Percentiles rank a stretch among this genome's conserved stretches.
These are phyloP conservation scores for Agelaius tricolor DNA, from an alignment of 2,113 vertebrate species.

Conservation along the genomic window DNA sequence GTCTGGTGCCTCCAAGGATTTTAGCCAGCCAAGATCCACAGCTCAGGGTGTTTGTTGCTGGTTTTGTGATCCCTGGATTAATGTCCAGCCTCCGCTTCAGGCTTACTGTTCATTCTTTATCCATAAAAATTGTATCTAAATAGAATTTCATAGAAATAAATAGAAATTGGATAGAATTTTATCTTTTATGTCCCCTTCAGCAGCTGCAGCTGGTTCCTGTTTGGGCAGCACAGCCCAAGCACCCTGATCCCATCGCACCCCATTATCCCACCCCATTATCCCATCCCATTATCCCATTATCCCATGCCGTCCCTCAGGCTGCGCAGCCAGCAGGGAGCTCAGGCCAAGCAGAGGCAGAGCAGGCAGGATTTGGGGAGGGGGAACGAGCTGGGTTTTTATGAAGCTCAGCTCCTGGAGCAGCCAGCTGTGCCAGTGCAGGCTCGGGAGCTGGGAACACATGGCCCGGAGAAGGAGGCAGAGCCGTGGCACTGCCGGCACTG, in stretches of 20 bases:
- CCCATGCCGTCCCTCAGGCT: neutral
- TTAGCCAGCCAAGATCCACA: neutral
- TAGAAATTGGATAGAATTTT: neutral
- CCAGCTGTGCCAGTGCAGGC: slow-evolving; percentile 39
- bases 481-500: neutral
- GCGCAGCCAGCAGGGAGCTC: neutral
- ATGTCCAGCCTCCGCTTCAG: neutral
- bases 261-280: no score
- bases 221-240: neutral
- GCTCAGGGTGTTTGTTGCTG: neutral
- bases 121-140: neutral
- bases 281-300: no score
- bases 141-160: neutral
- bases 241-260: neutral
- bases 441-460: slow-evolving; percentile 59
- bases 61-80: neutral
- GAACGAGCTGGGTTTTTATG: neutral
- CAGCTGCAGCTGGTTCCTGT: neutral
- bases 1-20: neutral
- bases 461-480: slow-evolving; percentile 11
- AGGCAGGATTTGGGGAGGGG: neutral
- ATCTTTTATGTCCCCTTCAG: neutral
- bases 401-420: slow-evolving; percentile 14
- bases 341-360: accelerated
- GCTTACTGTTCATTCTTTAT: neutral